Evolutionary conservation across 2,113 vertebrate species (phyloP).

Genomic region (Cynopterus brachyotis): DNA sequence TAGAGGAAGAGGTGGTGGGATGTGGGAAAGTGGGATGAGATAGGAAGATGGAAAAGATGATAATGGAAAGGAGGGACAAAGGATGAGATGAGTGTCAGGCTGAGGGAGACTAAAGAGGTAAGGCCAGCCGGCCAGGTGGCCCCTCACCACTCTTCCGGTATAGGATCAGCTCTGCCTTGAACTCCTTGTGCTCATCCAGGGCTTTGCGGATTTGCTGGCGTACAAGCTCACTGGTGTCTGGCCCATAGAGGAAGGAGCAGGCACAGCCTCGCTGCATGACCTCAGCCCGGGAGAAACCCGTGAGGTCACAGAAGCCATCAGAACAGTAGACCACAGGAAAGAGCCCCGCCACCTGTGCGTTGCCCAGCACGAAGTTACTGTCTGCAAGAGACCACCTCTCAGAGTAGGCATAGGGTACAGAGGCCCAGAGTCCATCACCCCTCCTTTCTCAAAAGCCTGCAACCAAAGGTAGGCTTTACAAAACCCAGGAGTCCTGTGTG

Average conservation of each 20-base stretch:
- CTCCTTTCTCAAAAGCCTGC: neutral
- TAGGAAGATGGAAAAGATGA: neutral
- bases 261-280: slow-evolving; percentile 85
- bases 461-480: neutral
- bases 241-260: slow-evolving; percentile 84
- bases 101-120: neutral
- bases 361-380: slow-evolving; percentile 86
- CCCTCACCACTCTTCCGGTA: slow-evolving; percentile 85
- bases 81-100: neutral
- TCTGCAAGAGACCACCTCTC: slow-evolving; percentile 79
- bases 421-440: neutral
- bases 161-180: slow-evolving; percentile 83
- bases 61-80: neutral
- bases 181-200: slow-evolving; percentile 82
- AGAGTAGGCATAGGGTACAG: neutral
- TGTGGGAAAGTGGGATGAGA: neutral
- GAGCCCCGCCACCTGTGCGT: slow-evolving; percentile 82
- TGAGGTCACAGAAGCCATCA: slow-evolving; percentile 86
- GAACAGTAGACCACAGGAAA: slow-evolving; percentile 86
- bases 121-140: neutral
- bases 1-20: neutral
- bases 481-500: neutral
- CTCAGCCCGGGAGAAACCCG: slow-evolving; percentile 84
- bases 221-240: slow-evolving; percentile 82
- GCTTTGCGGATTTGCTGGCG: slow-evolving; percentile 82